Conservation (phyloP, 2,113 vertebrate species). For the Cyanoliseus patagonus region DNA sequence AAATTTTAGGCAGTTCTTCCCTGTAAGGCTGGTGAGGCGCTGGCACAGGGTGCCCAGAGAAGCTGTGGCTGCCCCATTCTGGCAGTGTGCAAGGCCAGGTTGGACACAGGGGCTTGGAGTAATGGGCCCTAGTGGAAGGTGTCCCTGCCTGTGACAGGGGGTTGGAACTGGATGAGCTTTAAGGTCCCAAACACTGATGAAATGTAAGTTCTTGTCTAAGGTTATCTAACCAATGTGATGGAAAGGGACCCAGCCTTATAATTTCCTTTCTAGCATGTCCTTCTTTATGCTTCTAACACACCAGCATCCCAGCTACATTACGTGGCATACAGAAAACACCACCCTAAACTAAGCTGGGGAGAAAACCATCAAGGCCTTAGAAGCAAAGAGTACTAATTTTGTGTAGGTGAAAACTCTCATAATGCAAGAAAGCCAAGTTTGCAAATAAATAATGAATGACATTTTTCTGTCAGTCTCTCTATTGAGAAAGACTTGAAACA, state of each 20-base stretch:
- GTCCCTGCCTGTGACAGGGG: neutral
- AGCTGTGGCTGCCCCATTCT: neutral
- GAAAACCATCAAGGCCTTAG: neutral
- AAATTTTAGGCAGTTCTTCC: too few relatives aligned
- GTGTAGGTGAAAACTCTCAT: fast-evolving
- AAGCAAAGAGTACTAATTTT: too few relatives aligned
- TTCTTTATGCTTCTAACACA: neutral
- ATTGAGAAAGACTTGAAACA: neutral
- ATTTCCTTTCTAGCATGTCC: neutral
- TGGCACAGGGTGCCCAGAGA: neutral
- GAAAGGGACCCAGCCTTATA: slow-evolving; percentile 12
- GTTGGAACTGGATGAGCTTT: neutral
- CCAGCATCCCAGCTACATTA: neutral
- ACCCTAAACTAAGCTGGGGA: fast-evolving
- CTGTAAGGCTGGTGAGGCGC: too few relatives aligned
- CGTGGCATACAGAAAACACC: neutral
- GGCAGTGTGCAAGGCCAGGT: neutral
- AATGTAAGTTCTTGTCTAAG: neutral
- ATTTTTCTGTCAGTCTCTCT: neutral
- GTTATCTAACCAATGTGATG: neutral
- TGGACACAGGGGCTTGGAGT: neutral
- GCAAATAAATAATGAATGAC: fast-evolving
- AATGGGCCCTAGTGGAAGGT: neutral
- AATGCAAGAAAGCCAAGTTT: neutral
- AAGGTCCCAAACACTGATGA: neutral